Evolutionary conservation across 2,888 invertebrate genomes (phyloP), one percentile per base, ranked within the genome.

Genomic region (Corythucha ciliata): DNA sequence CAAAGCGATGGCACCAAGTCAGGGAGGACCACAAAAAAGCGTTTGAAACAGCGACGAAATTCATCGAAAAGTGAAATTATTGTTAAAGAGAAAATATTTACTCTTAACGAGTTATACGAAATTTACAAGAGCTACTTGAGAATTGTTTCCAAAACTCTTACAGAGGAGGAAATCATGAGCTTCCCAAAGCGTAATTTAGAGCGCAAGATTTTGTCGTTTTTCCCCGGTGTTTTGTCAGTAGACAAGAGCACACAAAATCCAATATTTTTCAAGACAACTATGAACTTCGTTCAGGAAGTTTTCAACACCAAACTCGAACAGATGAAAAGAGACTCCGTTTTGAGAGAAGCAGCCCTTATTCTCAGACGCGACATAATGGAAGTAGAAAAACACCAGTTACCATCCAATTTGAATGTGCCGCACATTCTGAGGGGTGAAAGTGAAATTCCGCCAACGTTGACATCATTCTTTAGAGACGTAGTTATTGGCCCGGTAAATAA

Each of bases 381-480:
- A 20, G 37, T n/a, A 29, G n/a, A 29, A 10, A 29, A 8, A 10
- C 29, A 29, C 8, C 29, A 8, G 8, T n/a, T 29, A n/a, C 29
- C 29, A 8, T 29, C 29, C 8, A 29, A 29, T 8, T n/a, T 29
- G 29, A 10, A 8, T 10, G 8, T 29, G n/a, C 10, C 29, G 8
- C 10, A 29, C n/a, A 10, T 29, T 10, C n/a, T 10, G 12, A 42
- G 29, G 21, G 42, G 26, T 16, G 42, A 42, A 14, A 4, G 42
- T 4, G 26, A 26, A 42, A 24, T 26, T 26, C 42, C 26, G 5
- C 4, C 3, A 14, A 18, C 22, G 25, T 14, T 41, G 12, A 3
- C 16, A n/a, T 16, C 42, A n/a, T 42, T 42, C 12, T 26, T 42
- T n/a, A n/a, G 29, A 24, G 42, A 42, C 21, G 26, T 24, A 7